Percentiles rank a stretch among this genome's conserved stretches.
Conservation (phyloP, 2,797 vertebrate genomes). For the Malacoraja senta region DNA sequence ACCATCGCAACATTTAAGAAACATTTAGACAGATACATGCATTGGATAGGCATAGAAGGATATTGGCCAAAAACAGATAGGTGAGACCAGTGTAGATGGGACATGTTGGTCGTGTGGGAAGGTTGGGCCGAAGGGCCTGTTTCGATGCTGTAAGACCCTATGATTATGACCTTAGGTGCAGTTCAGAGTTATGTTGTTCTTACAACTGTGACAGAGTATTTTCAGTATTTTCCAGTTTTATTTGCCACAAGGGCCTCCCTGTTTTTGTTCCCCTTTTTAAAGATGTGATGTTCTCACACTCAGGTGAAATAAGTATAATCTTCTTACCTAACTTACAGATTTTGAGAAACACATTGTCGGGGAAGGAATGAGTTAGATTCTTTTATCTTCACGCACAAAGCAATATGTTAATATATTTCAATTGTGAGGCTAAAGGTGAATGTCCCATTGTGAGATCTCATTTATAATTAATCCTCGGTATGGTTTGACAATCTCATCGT, state of each 20-base stretch:
- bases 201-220: too few species aligned
- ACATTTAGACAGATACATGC: too few species aligned
- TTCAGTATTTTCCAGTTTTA: too few species aligned
- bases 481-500: neutral
- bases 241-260: neutral
- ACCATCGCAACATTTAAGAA: too few species aligned
- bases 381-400: neutral
- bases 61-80: too few species aligned
- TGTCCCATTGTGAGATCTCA: constrained; percentile 22
- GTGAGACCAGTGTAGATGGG: too few species aligned
- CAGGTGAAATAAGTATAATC: neutral
- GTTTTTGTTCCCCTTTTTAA: neutral
- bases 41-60: too few species aligned
- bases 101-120: too few species aligned
- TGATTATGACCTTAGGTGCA: too few species aligned
- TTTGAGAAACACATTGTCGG: neutral
- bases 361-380: neutral
- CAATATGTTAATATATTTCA: neutral
- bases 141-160: too few species aligned
- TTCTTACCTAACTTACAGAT: neutral
- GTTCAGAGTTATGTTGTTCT: too few species aligned
- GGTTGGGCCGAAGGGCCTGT: too few species aligned
- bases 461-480: neutral
- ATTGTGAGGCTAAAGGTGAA: constrained; percentile 7
- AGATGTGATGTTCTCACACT: neutral